Conservation (phyloP, 2,113 vertebrate genomes). For the Saimiri boliviensis region DNA sequence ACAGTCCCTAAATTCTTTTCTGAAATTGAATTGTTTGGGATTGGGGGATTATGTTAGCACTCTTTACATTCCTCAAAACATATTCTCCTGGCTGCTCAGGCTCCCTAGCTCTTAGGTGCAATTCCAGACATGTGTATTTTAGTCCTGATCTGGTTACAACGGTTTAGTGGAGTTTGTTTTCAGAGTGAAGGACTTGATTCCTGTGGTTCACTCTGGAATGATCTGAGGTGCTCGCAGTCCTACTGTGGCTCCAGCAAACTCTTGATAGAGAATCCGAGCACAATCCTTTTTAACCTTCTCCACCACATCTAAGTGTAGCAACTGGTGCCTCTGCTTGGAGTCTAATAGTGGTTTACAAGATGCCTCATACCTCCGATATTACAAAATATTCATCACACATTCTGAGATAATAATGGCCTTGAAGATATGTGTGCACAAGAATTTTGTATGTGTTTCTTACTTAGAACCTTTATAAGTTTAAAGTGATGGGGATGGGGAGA, state of each 20-base stretch:
- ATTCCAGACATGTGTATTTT: neutral
- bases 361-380: neutral
- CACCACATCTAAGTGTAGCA: neutral
- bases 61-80: neutral
- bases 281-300: neutral
- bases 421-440: neutral
- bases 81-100: neutral
- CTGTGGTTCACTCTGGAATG: neutral
- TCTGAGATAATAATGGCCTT: neutral
- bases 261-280: neutral
- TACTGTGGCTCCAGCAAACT: neutral
- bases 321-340: too few species aligned
- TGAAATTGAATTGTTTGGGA: neutral
- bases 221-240: neutral
- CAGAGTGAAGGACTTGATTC: neutral
- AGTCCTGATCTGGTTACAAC: neutral
- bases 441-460: neutral
- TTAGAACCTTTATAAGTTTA: conserved; percentile 29
- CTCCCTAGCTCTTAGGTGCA: neutral
- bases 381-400: neutral
- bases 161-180: neutral
- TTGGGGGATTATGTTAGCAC: neutral
- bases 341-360: neutral
- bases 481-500: neutral
- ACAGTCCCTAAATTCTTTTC: neutral